These are phyloP conservation scores for Copidosoma floridanum DNA, from an alignment of 1,140 invertebrate genomes.

Conservation along the genomic window DNA sequence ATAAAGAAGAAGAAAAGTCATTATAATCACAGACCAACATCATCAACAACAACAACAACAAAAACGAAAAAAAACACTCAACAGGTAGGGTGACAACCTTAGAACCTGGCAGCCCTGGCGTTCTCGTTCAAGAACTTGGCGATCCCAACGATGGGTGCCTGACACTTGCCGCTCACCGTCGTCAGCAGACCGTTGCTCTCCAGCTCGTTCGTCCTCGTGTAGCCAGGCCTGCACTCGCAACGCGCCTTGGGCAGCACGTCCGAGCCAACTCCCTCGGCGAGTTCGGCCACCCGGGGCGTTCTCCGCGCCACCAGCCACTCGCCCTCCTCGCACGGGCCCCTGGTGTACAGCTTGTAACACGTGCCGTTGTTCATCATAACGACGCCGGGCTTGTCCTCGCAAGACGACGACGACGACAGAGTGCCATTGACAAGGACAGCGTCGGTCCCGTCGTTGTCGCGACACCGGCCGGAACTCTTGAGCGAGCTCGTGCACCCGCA, in stretches of 20 bases:
- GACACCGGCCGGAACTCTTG: conserved; percentile 40
- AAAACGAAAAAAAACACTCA: too few species aligned
- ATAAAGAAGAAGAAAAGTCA: too few species aligned
- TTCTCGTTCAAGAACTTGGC: conserved; percentile 55
- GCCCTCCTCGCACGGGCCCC: conserved; percentile 70
- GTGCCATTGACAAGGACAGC: neutral
- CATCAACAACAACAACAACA: too few species aligned
- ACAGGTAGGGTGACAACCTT: too few species aligned
- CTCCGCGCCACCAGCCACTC: conserved; percentile 69
- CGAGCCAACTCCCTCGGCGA: conserved; percentile 35
- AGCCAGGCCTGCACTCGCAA: conserved; percentile 74
- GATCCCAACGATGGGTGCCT: conserved; percentile 53
- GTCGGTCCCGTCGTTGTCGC: conserved; percentile 23
- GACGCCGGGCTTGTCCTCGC: conserved; percentile 62
- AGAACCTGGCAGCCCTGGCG: too few species aligned
- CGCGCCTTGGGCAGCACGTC: conserved; percentile 51
- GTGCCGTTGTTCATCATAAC: conserved; percentile 60
- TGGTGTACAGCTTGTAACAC: conserved; percentile 71
- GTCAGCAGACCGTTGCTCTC: conserved; percentile 42
- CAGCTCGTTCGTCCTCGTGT: conserved; percentile 51
- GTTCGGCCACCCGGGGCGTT: conserved; percentile 35
- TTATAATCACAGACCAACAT: neutral
- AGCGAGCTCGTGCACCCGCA: conserved; percentile 66
- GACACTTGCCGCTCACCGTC: conserved; percentile 42
- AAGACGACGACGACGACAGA: conserved; percentile 50